These are phyloP conservation scores for Larimichthys crocea DNA, from an alignment of 2,113 vertebrate species.

Conservation along the genomic window DNA sequence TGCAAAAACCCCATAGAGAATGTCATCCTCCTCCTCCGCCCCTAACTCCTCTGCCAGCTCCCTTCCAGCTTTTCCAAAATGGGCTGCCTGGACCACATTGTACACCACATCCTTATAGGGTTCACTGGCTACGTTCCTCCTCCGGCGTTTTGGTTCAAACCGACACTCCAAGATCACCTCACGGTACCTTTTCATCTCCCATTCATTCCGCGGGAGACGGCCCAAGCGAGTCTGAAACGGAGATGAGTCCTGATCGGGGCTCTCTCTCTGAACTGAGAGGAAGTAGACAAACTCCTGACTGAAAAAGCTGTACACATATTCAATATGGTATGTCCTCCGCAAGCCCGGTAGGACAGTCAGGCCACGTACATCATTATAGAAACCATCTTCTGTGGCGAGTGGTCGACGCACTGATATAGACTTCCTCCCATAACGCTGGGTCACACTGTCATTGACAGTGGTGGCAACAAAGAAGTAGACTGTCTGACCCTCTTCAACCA, in stretches of 20 bases:
- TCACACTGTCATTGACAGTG: slow-evolving; percentile 86
- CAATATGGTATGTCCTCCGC: slow-evolving; percentile 86
- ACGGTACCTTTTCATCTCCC: slow-evolving; percentile 86
- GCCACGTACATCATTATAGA: slow-evolving; percentile 81
- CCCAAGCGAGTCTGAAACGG: slow-evolving; percentile 88
- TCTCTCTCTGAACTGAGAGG: slow-evolving; percentile 89
- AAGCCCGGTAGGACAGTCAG: slow-evolving; percentile 88
- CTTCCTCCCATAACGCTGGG: slow-evolving; percentile 85
- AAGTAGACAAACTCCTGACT: slow-evolving; percentile 89
- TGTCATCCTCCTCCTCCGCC: slow-evolving; percentile 80
- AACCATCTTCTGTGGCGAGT: slow-evolving; percentile 88
- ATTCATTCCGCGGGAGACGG: slow-evolving; percentile 85
- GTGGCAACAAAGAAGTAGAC: slow-evolving; percentile 91
- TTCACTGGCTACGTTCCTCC: slow-evolving; percentile 81
- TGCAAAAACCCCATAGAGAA: slow-evolving; percentile 91
- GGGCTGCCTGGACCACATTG: slow-evolving; percentile 91
- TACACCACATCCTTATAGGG: slow-evolving; percentile 81
- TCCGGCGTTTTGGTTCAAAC: slow-evolving; percentile 88
- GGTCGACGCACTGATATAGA: slow-evolving; percentile 91
- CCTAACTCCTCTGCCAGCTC: slow-evolving; percentile 88
- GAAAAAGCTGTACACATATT: slow-evolving; percentile 91
- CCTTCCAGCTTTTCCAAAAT: slow-evolving; percentile 84
- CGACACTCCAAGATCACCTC: slow-evolving; percentile 92
- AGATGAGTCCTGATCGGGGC: slow-evolving; percentile 45
- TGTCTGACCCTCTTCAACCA: slow-evolving; percentile 86